A percentile compares a stretch with the other conserved stretches of the same genome.
phyloP scores from a whole-genome alignment of 2,888 invertebrate species.

The Lottia gigantea region DNA sequence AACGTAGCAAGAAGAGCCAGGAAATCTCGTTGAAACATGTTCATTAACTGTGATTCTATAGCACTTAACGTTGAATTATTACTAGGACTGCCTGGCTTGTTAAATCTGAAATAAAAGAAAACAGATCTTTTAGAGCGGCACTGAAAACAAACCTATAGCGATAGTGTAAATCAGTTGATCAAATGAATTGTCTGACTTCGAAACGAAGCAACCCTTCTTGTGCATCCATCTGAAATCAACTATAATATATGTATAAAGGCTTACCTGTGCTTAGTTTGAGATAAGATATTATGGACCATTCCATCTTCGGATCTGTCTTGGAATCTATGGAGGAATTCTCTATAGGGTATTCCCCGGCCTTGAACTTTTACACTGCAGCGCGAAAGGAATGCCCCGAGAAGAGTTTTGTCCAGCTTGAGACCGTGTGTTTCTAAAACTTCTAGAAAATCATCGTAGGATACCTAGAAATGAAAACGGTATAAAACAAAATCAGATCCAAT shows the following conservation, averaged over 20 bases:
- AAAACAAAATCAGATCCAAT: no score
- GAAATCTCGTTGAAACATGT: conserved; percentile 68
- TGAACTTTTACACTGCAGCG: conserved; percentile 59
- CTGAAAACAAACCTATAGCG: no score
- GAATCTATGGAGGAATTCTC: conserved; percentile 67
- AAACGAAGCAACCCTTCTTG: no score
- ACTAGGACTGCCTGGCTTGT: conserved; percentile 20
- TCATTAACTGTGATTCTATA: conserved; percentile 63
- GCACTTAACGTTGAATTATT: conserved; percentile 49
- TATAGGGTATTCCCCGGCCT: conserved; percentile 61
- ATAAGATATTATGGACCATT: conserved; percentile 65
- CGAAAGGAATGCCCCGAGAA: conserved; percentile 64
- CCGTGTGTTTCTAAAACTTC: conserved; percentile 57
- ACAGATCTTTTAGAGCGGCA: no score
- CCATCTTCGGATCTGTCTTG: conserved; percentile 67
- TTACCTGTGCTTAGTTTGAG: conserved; percentile 64
- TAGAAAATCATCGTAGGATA: conserved; percentile 61
- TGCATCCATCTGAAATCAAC: conserved; percentile 10
- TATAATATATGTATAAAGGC: background rate
- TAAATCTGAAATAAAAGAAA: conserved; percentile 19
- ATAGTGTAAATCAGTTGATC: no score
- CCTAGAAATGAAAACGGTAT: conserved; percentile 32
- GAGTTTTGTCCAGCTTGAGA: conserved; percentile 59
- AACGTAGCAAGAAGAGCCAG: conserved; percentile 63
- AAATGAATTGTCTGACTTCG: no score